These are phyloP conservation scores for Piliocolobus tephrosceles DNA, from an alignment of 2,113 vertebrate species.

Conservation along the genomic window DNA sequence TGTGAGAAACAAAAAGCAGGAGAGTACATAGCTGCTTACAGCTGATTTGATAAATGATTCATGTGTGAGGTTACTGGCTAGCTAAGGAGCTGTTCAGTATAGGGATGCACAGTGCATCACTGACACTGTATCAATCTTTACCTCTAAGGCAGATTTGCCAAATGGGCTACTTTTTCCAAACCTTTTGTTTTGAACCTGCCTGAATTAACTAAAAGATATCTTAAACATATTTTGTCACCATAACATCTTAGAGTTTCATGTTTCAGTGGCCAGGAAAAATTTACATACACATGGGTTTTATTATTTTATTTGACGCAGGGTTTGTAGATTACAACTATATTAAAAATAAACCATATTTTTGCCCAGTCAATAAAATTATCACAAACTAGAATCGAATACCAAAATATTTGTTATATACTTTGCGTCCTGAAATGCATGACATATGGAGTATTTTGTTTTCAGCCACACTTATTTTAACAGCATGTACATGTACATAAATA, in stretches of 20 bases:
- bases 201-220: conserved; percentile 26
- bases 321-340: neutral
- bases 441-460: neutral
- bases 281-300: neutral
- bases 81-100: neutral
- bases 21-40: neutral
- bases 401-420: neutral
- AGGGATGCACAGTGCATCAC: neutral
- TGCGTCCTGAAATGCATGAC: neutral
- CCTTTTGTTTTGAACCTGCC: neutral
- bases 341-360: neutral
- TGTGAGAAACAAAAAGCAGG: neutral
- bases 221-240: neutral
- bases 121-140: neutral
- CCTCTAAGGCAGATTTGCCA: neutral
- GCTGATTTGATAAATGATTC: neutral
- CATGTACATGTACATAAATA: too few species aligned
- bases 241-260: conserved; percentile 8
- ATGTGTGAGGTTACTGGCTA: neutral
- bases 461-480: neutral
- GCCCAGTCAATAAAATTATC: neutral
- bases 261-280: neutral
- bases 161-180: neutral
- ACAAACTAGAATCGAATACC: neutral
- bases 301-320: neutral